Conservation (phyloP, 1,140 invertebrate genomes). For the Pentalonia nigronervosa region DNA sequence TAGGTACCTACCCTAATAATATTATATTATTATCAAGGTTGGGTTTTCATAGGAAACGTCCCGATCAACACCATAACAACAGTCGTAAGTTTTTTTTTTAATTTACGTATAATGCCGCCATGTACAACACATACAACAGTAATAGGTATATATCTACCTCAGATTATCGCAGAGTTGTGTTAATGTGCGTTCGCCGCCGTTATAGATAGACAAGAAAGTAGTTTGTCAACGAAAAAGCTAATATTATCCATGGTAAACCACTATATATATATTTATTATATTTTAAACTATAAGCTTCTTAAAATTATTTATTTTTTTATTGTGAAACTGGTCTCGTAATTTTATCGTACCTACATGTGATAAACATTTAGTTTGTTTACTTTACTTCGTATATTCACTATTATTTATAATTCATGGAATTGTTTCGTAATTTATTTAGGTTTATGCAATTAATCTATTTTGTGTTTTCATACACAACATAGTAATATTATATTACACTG, state of each 20-base stretch:
- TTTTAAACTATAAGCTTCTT: slow-evolving; percentile 2
- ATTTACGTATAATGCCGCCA: background rate
- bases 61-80: background rate
- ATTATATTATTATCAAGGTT: background rate
- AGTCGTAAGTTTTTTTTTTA: background rate
- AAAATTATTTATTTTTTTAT: slow-evolving; percentile 23
- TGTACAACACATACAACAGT: background rate
- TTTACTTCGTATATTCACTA: background rate
- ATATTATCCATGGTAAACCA: slow-evolving; percentile 28
- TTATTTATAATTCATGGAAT: background rate
- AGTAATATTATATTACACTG: background rate
- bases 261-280: background rate
- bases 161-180: background rate
- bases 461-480: background rate
- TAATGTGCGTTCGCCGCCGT: background rate
- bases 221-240: slow-evolving; percentile 28
- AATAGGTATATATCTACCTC: background rate
- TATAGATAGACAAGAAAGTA: slow-evolving; percentile 28
- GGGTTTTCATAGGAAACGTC: background rate
- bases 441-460: background rate
- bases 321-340: slow-evolving; percentile 16
- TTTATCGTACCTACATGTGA: background rate
- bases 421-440: background rate
- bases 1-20: too few relatives aligned
- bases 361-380: background rate